Percentiles rank a stretch among this genome's conserved stretches.
phyloP scores from a whole-genome alignment of 2,797 vertebrate species.

The Hypotaenidia philippensis region DNA sequence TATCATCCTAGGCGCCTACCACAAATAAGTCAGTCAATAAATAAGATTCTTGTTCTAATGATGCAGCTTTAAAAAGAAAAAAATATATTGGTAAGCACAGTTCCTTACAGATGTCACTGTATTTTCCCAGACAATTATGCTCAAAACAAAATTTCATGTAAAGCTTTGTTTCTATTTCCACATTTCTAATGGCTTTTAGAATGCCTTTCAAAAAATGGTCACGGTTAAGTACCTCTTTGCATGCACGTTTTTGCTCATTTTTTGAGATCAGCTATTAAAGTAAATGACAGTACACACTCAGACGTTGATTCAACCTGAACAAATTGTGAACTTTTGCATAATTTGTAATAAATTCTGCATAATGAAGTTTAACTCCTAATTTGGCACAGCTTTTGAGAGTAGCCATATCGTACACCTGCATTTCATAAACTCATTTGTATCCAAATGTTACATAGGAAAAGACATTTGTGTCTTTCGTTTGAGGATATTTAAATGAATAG shows the following conservation, averaged over 20 bases:
- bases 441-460: not conserved
- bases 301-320: not conserved
- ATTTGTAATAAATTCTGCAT: not conserved
- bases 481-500: not conserved
- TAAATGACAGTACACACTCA: not conserved
- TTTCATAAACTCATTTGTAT: not conserved
- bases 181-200: not conserved
- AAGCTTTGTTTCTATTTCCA: not conserved
- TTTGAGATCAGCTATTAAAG: not conserved
- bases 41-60: not conserved
- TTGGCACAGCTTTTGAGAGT: not conserved
- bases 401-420: not conserved
- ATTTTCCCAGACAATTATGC: not conserved
- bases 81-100: not conserved
- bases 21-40: slow-evolving; percentile 13
- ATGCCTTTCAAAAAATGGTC: not conserved
- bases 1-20: not conserved
- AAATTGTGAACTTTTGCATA: not conserved
- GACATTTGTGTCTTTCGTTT: not conserved
- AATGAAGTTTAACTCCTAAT: not conserved
- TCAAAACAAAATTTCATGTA: not conserved
- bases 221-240: not conserved
- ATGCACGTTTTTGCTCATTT: not conserved
- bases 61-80: slow-evolving; percentile 8
- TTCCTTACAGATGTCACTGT: not conserved